Evolutionary conservation across 2,888 invertebrate genomes (phyloP).

Genomic region (Scelioninae gen. 1): DNA sequence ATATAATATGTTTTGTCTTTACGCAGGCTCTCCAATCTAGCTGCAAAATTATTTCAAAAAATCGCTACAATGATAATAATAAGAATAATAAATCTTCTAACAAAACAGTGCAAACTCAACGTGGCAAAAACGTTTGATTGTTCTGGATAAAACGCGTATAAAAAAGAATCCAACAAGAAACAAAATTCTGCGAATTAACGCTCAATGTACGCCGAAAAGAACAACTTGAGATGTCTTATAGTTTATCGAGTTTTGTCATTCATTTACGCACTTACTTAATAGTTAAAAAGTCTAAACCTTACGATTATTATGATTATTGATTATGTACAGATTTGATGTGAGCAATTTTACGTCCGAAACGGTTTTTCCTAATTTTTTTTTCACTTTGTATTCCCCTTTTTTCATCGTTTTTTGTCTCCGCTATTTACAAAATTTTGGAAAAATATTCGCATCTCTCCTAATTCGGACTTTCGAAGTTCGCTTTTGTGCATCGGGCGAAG

Average conservation of each 20-base stretch:
- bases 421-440: conserved; percentile 62
- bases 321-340: conserved; percentile 57
- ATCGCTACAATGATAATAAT: too few species aligned
- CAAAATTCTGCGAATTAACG: conserved; percentile 19
- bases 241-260: conserved; percentile 24
- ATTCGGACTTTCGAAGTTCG: conserved; percentile 31
- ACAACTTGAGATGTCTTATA: neutral
- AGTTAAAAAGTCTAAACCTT: too few species aligned
- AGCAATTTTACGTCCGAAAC: conserved; percentile 44
- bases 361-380: conserved; percentile 6
- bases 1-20: too few species aligned
- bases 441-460: conserved; percentile 47
- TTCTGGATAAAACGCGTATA: conserved; percentile 4
- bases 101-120: conserved; percentile 26
- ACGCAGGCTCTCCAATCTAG: neutral
- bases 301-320: conserved; percentile 14
- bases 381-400: conserved; percentile 2
- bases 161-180: conserved; percentile 30
- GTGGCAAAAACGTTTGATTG: conserved; percentile 6
- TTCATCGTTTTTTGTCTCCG: conserved; percentile 11
- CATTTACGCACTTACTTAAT: conserved; percentile 14
- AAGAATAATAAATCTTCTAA: conserved; percentile 16
- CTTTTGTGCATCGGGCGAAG: conserved; percentile 32
- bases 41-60: conserved; percentile 28
- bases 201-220: conserved; percentile 53